Evolutionary conservation across 1,140 invertebrate genomes (phyloP), one percentile per base, ranked within the genome.

Genomic region (Tetranychus cinnabarinus): DNA sequence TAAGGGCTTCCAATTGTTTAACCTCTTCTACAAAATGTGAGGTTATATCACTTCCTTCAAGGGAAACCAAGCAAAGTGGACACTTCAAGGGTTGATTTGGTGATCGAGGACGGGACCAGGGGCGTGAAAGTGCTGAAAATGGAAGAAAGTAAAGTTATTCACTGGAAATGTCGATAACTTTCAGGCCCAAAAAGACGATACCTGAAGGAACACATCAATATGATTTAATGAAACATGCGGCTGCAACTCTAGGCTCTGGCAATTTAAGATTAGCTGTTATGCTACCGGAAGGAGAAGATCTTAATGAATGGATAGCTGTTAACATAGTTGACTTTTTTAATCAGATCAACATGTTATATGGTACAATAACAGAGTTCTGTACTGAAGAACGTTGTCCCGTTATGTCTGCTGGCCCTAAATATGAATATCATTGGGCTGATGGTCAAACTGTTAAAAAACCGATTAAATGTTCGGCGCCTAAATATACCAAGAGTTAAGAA

Each of bases 321-420:
- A 88, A 95, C 77, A 89, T 92, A 67, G 90, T 95, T 4, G 90
- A 95, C 69, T 95, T 95, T 71, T 95, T 95, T 72, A 95, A 95
- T 72, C 79, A 90, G 68, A 90, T 95, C 66, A 95, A 95, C 74
- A 73, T 95, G 13, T 85, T 95, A 66, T 88, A 87, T 73, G 90
- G 90, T 8, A 60, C 87, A 13, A 81, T 95, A 39, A 83, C 79
- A 57, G 89, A 92, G 69, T 85, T 81, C 70, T 95, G 90, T 70
- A 87, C 84, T 50, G 81, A 83, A 66, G 78, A 81, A 61, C 80
- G 82, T 6, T 95, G 90, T 73, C 88, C 89, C 3, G 88, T 84
- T 8, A 95, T 95, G 90, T 84, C 81, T 55, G 90, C 89, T 35
- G 89, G 89, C 35, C 59, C 65, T 39, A 52, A 33, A 52, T 52